phyloP scores from a whole-genome alignment of 2,797 vertebrate species.

The Paratrypauchen microcephalus region DNA sequence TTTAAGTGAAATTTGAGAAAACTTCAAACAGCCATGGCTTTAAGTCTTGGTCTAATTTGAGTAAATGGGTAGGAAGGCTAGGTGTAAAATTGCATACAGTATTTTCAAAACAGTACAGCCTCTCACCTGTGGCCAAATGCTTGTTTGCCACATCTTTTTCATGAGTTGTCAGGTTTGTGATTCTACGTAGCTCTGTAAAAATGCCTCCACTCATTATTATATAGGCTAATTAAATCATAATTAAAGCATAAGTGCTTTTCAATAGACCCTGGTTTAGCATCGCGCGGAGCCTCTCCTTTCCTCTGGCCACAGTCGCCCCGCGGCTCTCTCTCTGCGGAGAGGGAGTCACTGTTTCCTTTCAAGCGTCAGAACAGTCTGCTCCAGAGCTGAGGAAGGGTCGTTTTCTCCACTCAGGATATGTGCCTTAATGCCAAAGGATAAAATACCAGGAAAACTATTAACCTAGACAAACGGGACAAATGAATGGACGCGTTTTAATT shows the following conservation, averaged over 20 bases:
- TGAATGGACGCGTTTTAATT: conserved; percentile 65
- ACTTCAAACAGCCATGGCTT: background rate
- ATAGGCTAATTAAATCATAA: background rate
- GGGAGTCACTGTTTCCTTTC: conserved; percentile 25
- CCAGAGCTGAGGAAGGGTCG: conserved; percentile 27
- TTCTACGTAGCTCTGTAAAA: background rate
- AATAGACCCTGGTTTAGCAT: background rate
- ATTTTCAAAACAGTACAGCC: too few species aligned
- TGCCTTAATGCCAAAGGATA: background rate
- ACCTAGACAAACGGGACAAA: conserved; percentile 19
- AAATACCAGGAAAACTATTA: conserved; percentile 2
- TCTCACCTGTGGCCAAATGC: background rate
- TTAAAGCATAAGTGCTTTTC: background rate
- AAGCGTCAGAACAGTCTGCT: conserved; percentile 24
- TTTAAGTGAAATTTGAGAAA: background rate
- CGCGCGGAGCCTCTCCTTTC: background rate
- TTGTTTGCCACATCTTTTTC: background rate
- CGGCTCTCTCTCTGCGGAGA: conserved; percentile 19
- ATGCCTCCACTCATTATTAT: background rate
- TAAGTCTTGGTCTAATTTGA: background rate
- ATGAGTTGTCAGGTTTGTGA: background rate
- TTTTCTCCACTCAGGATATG: conserved; percentile 25
- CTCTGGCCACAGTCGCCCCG: conserved; percentile 16
- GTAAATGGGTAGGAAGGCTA: background rate
- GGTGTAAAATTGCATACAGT: background rate